A percentile compares a stretch with the other conserved stretches of the same genome.
These are phyloP conservation scores for Agrotis exclamationis DNA, from an alignment of 2,888 invertebrate species.

Conservation along the genomic window DNA sequence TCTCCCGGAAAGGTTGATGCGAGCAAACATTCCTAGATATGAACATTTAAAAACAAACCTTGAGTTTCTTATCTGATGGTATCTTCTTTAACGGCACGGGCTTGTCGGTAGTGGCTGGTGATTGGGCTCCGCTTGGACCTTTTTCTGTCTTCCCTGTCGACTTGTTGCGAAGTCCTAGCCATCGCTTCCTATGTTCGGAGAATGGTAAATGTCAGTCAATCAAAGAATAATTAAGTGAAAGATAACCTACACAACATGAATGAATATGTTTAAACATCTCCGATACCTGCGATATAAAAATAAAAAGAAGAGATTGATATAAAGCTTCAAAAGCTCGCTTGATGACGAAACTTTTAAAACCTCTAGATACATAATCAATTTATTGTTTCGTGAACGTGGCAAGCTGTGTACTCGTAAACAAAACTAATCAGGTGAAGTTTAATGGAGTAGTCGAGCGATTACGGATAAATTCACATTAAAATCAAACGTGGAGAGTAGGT, in stretches of 20 bases:
- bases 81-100: constrained; percentile 94
- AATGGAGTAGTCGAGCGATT: constrained; percentile 7
- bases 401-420: constrained; percentile 3
- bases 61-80: constrained; percentile 96
- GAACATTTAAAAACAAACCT: constrained; percentile 90
- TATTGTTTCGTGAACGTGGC: background rate
- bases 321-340: background rate
- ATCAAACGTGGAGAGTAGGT: background rate
- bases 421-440: constrained; percentile 28
- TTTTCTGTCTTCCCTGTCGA: constrained; percentile 96
- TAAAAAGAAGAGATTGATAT: background rate
- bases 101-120: constrained; percentile 88
- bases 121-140: constrained; percentile 88
- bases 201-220: constrained; percentile 12
- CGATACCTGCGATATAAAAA: background rate
- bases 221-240: background rate
- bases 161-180: constrained; percentile 96
- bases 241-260: background rate
- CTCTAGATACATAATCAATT: background rate
- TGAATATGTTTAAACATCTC: background rate
- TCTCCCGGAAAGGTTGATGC: background rate
- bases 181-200: constrained; percentile 94
- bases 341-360: background rate
- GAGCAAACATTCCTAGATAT: background rate
- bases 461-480: constrained; percentile 2